Percentiles rank a stretch among this genome's conserved stretches.
Conservation (phyloP, 2,113 vertebrate species). For the Sphyrna mokarran region DNA sequence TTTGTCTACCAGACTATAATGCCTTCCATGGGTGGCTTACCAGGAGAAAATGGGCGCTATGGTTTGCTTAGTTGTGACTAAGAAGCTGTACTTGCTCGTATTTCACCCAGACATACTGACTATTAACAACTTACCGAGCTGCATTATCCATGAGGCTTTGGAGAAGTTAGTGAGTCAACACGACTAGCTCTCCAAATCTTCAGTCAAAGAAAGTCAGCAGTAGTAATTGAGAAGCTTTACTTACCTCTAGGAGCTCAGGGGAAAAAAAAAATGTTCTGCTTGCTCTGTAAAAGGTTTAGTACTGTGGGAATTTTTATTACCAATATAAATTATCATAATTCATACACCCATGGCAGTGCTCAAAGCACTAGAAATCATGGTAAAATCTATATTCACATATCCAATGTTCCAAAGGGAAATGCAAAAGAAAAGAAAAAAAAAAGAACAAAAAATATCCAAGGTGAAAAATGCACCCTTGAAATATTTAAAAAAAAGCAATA, state of each 20-base stretch:
- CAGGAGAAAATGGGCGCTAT: background rate
- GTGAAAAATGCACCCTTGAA: background rate
- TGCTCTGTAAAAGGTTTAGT: background rate
- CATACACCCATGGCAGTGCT: background rate
- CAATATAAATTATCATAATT: too few species aligned
- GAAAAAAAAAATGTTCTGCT: background rate
- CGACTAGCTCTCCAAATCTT: background rate
- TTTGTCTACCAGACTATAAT: background rate
- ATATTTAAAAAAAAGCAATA: background rate
- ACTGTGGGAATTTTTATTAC: too few species aligned
- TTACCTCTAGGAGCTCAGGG: background rate
- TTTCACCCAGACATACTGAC: conserved; percentile 8
- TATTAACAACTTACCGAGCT: conserved; percentile 5
- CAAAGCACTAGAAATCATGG: background rate
- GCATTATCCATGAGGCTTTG: background rate
- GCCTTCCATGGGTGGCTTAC: background rate
- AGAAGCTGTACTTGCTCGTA: background rate
- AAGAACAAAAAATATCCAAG: background rate
- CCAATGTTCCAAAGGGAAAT: background rate
- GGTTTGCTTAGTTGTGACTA: background rate
- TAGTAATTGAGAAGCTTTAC: background rate
- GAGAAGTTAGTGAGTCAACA: background rate
- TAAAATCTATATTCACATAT: background rate
- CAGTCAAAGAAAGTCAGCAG: background rate
- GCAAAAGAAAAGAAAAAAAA: background rate